Base-by-base conservation (phyloP, 1,140 invertebrate genomes). In the Acarapis woodi region DNA sequence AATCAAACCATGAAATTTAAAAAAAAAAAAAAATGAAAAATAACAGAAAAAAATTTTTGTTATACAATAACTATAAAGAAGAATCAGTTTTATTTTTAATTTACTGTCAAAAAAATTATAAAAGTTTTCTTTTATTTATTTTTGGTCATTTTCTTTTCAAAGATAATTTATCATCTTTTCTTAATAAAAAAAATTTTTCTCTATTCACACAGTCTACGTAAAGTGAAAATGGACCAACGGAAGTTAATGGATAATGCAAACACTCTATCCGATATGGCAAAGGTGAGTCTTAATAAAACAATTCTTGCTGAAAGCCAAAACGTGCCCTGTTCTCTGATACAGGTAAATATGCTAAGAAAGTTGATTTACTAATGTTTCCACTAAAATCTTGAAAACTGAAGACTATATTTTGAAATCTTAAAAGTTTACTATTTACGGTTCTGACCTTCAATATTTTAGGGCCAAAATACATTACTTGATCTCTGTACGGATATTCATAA, bases 181-280 rank as follows among this genome's bases (percentile, higher is more conserved):
- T n/a, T n/a, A n/a, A n/a, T n/a, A n/a, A n/a, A n/a, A n/a, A n/a
- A n/a, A n/a, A n/a, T n/a, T n/a, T n/a, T 18, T 38, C 43, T 29
- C 43, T 44, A 43, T 50, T 46, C 42, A 63, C 67, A 46, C 58
- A 96, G 87, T 58, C 70, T 97, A 56, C 65, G 88, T 53, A 88
- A 94, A 67, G 85, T 96, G 26, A 96, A 96, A 66, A 90, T 94
- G 78, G 88, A 96, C 65, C 90, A 99, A 65, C 65, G 90, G 57
- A 99, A 97, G 62, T 60, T 99, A 48, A 87, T 88, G 72, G 90
- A 99, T 57, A 96, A 94, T 56, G 80, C 87, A 46, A 96, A 90
- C 53, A 94, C 88, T 35, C 79, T 97, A 54, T 93, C 88, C 35
- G 90, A 97, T 57, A 94, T 97, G 79, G 87, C 88, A 49, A 99